Percentiles rank a stretch among this genome's conserved stretches.
phyloP scores from a whole-genome alignment of 2,113 vertebrate species.

The Protobothrops mucrosquamatus region DNA sequence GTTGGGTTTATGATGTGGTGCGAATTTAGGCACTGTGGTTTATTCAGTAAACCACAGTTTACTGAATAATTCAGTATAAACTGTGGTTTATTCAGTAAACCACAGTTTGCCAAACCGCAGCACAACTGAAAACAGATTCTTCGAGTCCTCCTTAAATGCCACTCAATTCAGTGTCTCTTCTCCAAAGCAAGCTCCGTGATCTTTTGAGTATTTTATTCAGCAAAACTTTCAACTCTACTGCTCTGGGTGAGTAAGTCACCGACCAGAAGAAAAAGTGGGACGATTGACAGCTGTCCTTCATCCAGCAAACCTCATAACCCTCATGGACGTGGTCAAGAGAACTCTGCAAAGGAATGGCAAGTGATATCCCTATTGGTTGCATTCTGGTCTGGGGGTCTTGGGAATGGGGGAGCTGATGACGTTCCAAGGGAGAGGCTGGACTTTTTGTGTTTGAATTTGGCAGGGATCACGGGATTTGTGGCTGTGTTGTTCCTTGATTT shows the following conservation, averaged over 20 bases:
- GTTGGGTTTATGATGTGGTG: not conserved
- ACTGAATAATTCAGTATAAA: no score
- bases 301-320: not conserved
- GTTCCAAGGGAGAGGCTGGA: not conserved
- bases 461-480: not conserved
- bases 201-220: not conserved
- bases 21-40: not conserved
- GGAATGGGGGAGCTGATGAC: not conserved
- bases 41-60: not conserved
- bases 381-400: not conserved
- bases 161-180: not conserved
- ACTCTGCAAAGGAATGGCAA: constrained; percentile 1
- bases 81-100: not conserved
- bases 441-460: not conserved
- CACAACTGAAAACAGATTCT: not conserved
- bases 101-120: not conserved
- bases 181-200: not conserved
- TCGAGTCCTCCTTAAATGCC: not conserved
- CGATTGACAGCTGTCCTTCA: not conserved
- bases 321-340: not conserved
- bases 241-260: not conserved
- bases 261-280: not conserved
- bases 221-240: not conserved
- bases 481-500: not conserved
- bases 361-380: not conserved